These are phyloP conservation scores for Venusia cambrica DNA, from an alignment of 2,888 invertebrate genomes.

Conservation along the genomic window DNA sequence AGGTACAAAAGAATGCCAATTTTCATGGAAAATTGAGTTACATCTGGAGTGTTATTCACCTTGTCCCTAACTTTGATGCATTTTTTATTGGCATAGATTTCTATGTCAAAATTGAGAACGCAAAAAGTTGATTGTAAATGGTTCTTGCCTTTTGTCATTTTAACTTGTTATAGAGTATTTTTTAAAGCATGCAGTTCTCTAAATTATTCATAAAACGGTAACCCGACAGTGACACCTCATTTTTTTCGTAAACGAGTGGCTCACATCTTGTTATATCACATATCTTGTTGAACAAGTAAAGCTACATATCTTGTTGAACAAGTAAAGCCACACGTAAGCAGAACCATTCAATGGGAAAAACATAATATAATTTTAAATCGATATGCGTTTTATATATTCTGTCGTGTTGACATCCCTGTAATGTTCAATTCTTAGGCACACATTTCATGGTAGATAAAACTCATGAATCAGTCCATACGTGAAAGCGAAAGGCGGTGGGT, in stretches of 20 bases:
- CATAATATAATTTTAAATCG: constrained; percentile 32
- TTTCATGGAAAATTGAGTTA: constrained; percentile 77
- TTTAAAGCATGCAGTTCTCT: too few relatives aligned
- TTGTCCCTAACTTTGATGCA: constrained; percentile 51
- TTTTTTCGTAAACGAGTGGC: too few relatives aligned
- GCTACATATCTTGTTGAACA: constrained; percentile 3
- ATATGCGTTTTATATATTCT: constrained; percentile 57
- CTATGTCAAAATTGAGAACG: constrained; percentile 34
- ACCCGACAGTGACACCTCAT: too few relatives aligned
- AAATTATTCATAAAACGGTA: too few relatives aligned
- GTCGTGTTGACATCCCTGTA: constrained; percentile 53
- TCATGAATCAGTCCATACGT: constrained; percentile 78
- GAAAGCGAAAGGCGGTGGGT: constrained; percentile 64
- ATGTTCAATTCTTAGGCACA: constrained; percentile 71
- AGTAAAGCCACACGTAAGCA: constrained; percentile 10
- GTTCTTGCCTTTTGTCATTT: constrained; percentile 21
- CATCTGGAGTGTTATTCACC: constrained; percentile 63
- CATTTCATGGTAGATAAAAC: constrained; percentile 78
- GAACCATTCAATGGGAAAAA: constrained; percentile 15
- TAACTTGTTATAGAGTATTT: too few relatives aligned
- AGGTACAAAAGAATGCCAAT: constrained; percentile 74
- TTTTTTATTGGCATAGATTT: constrained; percentile 48
- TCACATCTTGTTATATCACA: too few relatives aligned
- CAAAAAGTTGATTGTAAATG: constrained; percentile 31
- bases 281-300: too few relatives aligned